Conservation (phyloP, 2,888 invertebrate genomes). For the Cheilosia scutellata region DNA sequence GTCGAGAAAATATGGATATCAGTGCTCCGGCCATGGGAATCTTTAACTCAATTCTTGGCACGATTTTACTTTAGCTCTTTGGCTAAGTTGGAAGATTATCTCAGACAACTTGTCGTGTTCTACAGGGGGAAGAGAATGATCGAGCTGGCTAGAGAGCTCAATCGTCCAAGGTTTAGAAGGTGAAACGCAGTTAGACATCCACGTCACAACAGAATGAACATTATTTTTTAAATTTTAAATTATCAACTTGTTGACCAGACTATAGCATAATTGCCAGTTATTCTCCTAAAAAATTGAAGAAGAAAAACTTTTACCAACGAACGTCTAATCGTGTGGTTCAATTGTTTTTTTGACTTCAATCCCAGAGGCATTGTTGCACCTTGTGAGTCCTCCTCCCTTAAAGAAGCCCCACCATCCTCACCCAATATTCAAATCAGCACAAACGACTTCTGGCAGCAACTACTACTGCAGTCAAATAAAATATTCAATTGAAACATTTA, state of each 20-base stretch:
- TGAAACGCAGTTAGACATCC: too few relatives aligned
- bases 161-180: too few relatives aligned
- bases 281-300: constrained; percentile 19
- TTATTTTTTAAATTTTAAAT: neutral
- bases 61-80: too few relatives aligned
- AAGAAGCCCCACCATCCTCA: neutral
- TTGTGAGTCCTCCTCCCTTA: neutral
- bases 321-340: constrained; percentile 55
- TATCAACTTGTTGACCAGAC: constrained; percentile 1
- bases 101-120: too few relatives aligned
- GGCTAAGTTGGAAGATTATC: too few relatives aligned
- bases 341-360: constrained; percentile 43
- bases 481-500: constrained; percentile 75
- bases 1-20: too few relatives aligned
- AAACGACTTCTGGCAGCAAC: constrained; percentile 49
- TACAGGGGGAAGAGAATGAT: too few relatives aligned
- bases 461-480: constrained; percentile 50
- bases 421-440: constrained; percentile 62
- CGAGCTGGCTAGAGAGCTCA: too few relatives aligned
- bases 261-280: constrained; percentile 51
- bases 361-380: constrained; percentile 46
- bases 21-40: too few relatives aligned
- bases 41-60: too few relatives aligned
- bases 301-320: constrained; percentile 30
- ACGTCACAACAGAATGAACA: too few relatives aligned